Base-by-base conservation (phyloP, 2,888 invertebrate species). In the Pristionchus mayeri region DNA sequence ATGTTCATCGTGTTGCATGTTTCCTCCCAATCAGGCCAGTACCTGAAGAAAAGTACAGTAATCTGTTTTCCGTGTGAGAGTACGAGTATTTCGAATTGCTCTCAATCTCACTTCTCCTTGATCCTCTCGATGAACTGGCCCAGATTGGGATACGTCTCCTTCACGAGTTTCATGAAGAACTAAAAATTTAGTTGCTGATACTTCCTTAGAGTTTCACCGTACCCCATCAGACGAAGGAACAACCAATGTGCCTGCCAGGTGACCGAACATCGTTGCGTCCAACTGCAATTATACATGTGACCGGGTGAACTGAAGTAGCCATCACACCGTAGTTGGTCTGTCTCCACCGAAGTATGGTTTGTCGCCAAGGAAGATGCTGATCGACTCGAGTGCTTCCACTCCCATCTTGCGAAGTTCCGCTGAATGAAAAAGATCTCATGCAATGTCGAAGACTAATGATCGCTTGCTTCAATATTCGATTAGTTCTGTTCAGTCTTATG, bases 1-100 rank as follows among this genome's bases (percentile, higher is more conserved):
- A 82, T 82, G 63, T 82, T 63, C 63, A 60, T 63, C 27, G 81
- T 82, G 7, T 9, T 24, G 48, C 81, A 82, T 21, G 81, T 82
- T 30, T 82, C 81, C 21, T 82, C 81, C 81, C 81, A 82, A 16
- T 82, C 81, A 4, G 81, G 81, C 81, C 81, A 82, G 30, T 82
- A 82, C 63, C 81, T 82, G 48, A 27, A n/a, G 9, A 75, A 13
- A 21, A 75, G 3, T 37, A 75, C 44, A 44, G 75, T 37, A 40
- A 24, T 27, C 27, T 63, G 63, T 9, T 54, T 54, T 21, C 54
- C 54, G 7, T 54, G 54, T n/a, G 13, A 44, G 13, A 13, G 54
- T 16, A 54, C 54, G 21, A 16, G 7, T 21, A 7, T 21, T 54
- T n/a, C 16, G 6, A 16, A 9, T 40, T n/a, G 4, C n/a, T 30